Evolutionary conservation across 2,888 invertebrate genomes (phyloP).

Genomic region (Pristionchus fissidentatus): DNA sequence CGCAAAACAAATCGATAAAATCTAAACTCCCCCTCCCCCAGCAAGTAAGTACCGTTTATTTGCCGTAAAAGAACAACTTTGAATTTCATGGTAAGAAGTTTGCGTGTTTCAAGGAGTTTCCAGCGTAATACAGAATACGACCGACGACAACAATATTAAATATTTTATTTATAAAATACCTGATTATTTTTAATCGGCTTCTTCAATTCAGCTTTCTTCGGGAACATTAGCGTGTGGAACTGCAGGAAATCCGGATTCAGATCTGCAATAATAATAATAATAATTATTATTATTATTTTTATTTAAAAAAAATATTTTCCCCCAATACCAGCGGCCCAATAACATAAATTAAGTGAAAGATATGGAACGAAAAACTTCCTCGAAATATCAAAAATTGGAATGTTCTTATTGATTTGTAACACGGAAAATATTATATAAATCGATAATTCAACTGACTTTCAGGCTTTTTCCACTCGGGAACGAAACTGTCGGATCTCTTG

Average conservation of each 20-base stretch:
- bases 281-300: not conserved
- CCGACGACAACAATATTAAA: not conserved
- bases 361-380: too few relatives aligned
- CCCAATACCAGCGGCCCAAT: not conserved
- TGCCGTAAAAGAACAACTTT: too few relatives aligned
- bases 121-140: not conserved
- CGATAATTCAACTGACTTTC: slow-evolving; percentile 37
- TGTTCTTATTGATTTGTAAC: too few relatives aligned
- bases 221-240: slow-evolving; percentile 47
- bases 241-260: slow-evolving; percentile 46
- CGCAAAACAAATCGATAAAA: too few relatives aligned
- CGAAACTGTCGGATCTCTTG: slow-evolving; percentile 44
- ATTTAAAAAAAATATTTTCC: not conserved
- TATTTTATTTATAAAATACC: not conserved
- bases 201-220: slow-evolving; percentile 31
- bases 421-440: too few relatives aligned
- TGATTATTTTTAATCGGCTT: slow-evolving; percentile 41
- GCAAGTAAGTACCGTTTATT: too few relatives aligned
- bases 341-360: not conserved
- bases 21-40: too few relatives aligned
- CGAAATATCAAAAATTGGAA: too few relatives aligned
- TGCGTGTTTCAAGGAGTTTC: too few relatives aligned
- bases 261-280: not conserved
- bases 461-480: slow-evolving; percentile 41
- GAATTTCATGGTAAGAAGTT: too few relatives aligned